Percentiles rank a stretch among this genome's conserved stretches.
Conservation (phyloP, 2,797 vertebrate species). For the Knipowitschia caucasica region DNA sequence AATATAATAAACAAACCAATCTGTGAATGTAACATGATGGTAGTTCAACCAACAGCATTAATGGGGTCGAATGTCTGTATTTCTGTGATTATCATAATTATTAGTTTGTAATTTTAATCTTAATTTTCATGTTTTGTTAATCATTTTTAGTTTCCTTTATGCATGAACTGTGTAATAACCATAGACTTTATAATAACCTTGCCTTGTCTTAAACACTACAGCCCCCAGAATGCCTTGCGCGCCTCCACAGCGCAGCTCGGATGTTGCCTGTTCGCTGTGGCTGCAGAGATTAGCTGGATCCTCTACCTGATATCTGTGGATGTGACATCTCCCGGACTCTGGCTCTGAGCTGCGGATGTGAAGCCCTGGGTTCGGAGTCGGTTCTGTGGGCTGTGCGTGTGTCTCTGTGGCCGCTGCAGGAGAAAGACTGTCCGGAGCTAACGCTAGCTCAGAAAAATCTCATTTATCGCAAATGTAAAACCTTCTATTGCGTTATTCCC, state of each 20-base stretch:
- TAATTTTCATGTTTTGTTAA: too few relatives aligned
- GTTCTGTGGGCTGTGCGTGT: slow-evolving; percentile 22
- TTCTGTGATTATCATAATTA: too few relatives aligned
- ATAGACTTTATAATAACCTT: too few relatives aligned
- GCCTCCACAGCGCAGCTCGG: slow-evolving; percentile 65
- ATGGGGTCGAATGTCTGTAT: too few relatives aligned
- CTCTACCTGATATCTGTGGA: slow-evolving; percentile 33
- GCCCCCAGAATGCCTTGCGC: slow-evolving; percentile 46
- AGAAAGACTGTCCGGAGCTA: slow-evolving; percentile 38
- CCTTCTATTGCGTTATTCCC: slow-evolving; percentile 40
- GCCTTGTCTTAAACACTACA: too few relatives aligned
- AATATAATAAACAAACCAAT: too few relatives aligned
- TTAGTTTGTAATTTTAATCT: too few relatives aligned
- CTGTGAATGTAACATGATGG: too few relatives aligned
- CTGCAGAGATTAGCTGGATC: slow-evolving; percentile 56
- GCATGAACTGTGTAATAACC: too few relatives aligned
- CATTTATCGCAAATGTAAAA: slow-evolving; percentile 36
- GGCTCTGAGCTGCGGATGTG: background rate
- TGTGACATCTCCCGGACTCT: slow-evolving; percentile 27
- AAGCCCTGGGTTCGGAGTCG: slow-evolving; percentile 5
- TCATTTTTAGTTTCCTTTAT: too few relatives aligned
- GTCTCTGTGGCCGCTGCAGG: slow-evolving; percentile 23
- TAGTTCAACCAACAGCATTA: too few relatives aligned
- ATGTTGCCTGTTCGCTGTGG: slow-evolving; percentile 72
- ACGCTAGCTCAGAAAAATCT: slow-evolving; percentile 49